Percentiles rank a stretch among this genome's conserved stretches.
Conservation (phyloP, 2,888 invertebrate genomes). For the Balanococcus diminutus region DNA sequence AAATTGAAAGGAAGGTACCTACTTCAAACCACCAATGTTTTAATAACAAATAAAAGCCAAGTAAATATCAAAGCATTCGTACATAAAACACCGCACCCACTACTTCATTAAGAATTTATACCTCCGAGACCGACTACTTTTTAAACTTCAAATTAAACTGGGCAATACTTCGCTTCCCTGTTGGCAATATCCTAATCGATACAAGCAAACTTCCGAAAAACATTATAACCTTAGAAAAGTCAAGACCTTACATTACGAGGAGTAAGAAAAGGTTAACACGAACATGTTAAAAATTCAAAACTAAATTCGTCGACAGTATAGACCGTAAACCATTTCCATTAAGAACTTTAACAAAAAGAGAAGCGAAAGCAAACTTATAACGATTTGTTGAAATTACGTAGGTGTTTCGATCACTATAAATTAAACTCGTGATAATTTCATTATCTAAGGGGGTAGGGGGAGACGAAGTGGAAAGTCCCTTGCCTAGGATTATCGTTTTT, state of each 20-base stretch:
- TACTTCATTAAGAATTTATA: slow-evolving; percentile 3
- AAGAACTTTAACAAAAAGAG: too few relatives aligned
- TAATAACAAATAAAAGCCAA: background rate
- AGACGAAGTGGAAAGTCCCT: background rate
- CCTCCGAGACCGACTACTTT: background rate
- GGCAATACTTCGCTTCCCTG: background rate
- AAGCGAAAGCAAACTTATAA: too few relatives aligned
- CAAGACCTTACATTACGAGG: background rate
- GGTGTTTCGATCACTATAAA: too few relatives aligned
- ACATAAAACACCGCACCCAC: background rate
- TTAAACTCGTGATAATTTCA: too few relatives aligned
- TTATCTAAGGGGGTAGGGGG: background rate
- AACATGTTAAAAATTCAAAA: background rate
- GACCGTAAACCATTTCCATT: too few relatives aligned
- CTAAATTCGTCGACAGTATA: too few relatives aligned
- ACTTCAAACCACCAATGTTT: background rate
- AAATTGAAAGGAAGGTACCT: too few relatives aligned
- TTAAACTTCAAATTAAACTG: background rate
- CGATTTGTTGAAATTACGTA: too few relatives aligned
- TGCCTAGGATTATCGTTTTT: background rate
- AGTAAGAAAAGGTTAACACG: slow-evolving; percentile 7
- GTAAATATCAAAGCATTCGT: background rate
- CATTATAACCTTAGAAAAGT: background rate
- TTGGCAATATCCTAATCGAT: background rate
- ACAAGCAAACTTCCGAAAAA: background rate